Conservation (phyloP, 2,113 vertebrate genomes). For the Hemiscyllium ocellatum region DNA sequence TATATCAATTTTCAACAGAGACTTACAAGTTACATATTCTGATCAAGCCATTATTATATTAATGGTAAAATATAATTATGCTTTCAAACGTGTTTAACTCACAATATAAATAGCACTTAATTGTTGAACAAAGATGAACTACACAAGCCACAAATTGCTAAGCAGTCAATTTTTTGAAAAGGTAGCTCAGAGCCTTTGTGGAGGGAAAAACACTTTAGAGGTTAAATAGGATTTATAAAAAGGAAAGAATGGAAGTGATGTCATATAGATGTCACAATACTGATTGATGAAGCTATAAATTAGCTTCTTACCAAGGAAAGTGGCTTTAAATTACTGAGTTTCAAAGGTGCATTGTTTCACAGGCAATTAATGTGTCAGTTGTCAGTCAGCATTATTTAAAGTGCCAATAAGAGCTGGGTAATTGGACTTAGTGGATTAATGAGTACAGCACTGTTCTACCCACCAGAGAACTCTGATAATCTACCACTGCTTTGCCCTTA, state of each 20-base stretch:
- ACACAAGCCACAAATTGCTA: not conserved
- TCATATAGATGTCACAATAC: constrained; percentile 48
- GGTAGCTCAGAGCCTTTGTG: not conserved
- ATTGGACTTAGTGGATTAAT: constrained; percentile 43
- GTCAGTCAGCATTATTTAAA: constrained; percentile 54
- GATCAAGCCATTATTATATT: constrained; percentile 19
- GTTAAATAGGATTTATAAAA: constrained; percentile 19
- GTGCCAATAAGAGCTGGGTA: constrained; percentile 45
- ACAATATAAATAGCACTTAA: constrained; percentile 7
- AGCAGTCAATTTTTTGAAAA: not conserved
- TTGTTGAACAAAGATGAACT: not conserved
- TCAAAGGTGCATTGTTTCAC: constrained; percentile 52
- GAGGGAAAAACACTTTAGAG: not conserved
- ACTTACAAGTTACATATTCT: not conserved
- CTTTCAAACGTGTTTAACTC: not conserved
- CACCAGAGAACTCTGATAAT: constrained; percentile 39
- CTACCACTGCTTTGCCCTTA: constrained; percentile 18
- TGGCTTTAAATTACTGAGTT: constrained; percentile 50
- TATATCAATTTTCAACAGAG: not conserved
- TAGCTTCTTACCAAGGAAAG: constrained; percentile 48
- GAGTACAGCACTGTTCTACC: constrained; percentile 37
- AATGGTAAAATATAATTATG: constrained; percentile 31
- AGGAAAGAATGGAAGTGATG: constrained; percentile 11
- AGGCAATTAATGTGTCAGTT: constrained; percentile 52
- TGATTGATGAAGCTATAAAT: constrained; percentile 52